phyloP scores from a whole-genome alignment of 2,888 invertebrate species.

The Idaea dimidiata region DNA sequence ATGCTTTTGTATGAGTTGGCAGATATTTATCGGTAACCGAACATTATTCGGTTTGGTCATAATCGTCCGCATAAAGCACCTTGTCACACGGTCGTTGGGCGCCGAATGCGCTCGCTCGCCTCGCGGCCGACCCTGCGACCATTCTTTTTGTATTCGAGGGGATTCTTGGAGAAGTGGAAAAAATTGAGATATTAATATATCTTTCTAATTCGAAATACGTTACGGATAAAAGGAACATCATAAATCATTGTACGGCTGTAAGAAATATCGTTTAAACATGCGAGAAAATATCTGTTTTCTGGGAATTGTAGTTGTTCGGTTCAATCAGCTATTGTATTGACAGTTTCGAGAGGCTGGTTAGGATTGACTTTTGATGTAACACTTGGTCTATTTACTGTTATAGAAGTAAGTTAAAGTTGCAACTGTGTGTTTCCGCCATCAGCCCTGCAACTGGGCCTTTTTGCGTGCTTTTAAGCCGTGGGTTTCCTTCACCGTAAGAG shows the following conservation, averaged over 20 bases:
- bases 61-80: slow-evolving; percentile 80
- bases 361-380: slow-evolving; percentile 4
- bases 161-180: slow-evolving; percentile 79
- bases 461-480: no score
- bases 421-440: no score
- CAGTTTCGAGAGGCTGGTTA: slow-evolving; percentile 34
- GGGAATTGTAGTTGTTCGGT: slow-evolving; percentile 53
- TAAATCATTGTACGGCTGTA: slow-evolving; percentile 73
- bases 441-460: no score
- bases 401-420: no score
- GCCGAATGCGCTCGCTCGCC: slow-evolving; percentile 70
- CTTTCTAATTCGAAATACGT: slow-evolving; percentile 81
- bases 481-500: no score
- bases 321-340: slow-evolving; percentile 64
- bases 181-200: slow-evolving; percentile 81
- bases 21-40: slow-evolving; percentile 80
- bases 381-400: slow-evolving; percentile 12
- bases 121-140: slow-evolving; percentile 63
- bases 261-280: slow-evolving; percentile 66
- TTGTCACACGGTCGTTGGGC: slow-evolving; percentile 81
- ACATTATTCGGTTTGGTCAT: slow-evolving; percentile 79
- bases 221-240: slow-evolving; percentile 75
- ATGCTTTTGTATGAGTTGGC: slow-evolving; percentile 81
- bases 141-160: slow-evolving; percentile 74
- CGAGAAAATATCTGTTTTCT: slow-evolving; percentile 67